Conservation (phyloP, 2,113 vertebrate genomes). For the Panthera uncia region DNA sequence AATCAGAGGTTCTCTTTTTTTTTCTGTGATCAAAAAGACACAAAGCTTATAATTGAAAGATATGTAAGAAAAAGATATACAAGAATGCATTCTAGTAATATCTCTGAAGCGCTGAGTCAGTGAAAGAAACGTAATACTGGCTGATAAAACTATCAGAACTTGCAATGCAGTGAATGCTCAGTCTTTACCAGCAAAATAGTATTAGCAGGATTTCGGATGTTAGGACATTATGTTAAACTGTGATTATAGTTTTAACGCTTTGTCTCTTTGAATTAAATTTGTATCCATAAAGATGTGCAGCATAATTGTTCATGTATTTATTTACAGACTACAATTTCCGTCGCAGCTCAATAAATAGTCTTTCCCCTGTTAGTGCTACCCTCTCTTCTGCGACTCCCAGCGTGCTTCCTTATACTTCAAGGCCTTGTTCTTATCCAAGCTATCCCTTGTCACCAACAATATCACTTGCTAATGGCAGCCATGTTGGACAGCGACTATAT, state of each 20-base stretch:
- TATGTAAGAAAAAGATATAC: background rate
- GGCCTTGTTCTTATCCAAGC: slow-evolving; percentile 78
- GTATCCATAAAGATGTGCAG: slow-evolving; percentile 69
- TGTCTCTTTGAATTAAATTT: slow-evolving; percentile 69
- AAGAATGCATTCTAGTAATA: slow-evolving; percentile 50
- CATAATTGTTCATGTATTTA: slow-evolving; percentile 73
- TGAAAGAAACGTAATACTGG: background rate
- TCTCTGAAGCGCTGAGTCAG: slow-evolving; percentile 2
- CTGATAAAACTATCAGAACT: slow-evolving; percentile 42
- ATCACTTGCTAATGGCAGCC: slow-evolving; percentile 78
- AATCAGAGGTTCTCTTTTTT: slow-evolving; percentile 67
- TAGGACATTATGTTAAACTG: slow-evolving; percentile 75
- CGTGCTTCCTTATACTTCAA: slow-evolving; percentile 76
- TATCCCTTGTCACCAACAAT: slow-evolving; percentile 77
- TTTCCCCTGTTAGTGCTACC: slow-evolving; percentile 80
- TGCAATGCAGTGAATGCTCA: background rate
- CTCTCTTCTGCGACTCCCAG: slow-evolving; percentile 70
- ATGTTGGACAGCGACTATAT: slow-evolving; percentile 83
- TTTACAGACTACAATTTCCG: slow-evolving; percentile 76
- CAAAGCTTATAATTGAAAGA: background rate
- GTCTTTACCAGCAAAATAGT: background rate
- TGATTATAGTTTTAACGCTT: slow-evolving; percentile 71
- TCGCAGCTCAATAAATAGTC: slow-evolving; percentile 77
- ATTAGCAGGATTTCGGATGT: slow-evolving; percentile 56
- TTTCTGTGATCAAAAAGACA: slow-evolving; percentile 43